Evolutionary conservation across 2,797 vertebrate genomes (phyloP), one percentile per base, ranked within the genome.

Genomic region (Pseudotriccus pelzelni): DNA sequence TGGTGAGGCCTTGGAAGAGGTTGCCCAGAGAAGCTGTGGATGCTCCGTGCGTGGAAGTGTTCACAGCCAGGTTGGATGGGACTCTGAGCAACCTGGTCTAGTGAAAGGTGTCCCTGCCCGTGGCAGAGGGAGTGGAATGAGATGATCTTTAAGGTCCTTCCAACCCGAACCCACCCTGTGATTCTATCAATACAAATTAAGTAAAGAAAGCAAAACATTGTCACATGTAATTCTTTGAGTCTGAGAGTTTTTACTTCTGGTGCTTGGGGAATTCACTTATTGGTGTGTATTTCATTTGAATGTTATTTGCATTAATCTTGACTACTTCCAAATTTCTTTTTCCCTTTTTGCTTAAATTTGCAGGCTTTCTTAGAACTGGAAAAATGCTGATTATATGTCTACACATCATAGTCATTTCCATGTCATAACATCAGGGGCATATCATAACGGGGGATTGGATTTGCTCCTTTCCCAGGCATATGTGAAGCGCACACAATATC

Each of bases 401-500:
- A 7, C 8, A 24, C 21, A 13, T n/a, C 6, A 5, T 2, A 46
- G 23, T 76, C 19, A 7, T 37, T 32, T 46, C 41, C 14, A 9
- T 53, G 28, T 46, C 27, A 27, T 27, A 52, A 41, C 0, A 2
- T 74, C 30, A 22, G 39, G 55, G 46, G 2, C 9, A 2, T 46
- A 7, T 62, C 13, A 1, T 50, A 77, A 30, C 34, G 10, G 27
- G 32, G 25, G 32, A 14, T 14, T 70, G 72, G 22, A 30, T 87
- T 92, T 86, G 14, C 43, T 81, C 9, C 7, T 2, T 87, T 72
- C 39, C 22, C n/a, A 14, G 44, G 19, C 44, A 18, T 46, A 28
- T 49, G 56, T 60, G 50, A 46, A 17, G 25, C 9, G 23, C 41
- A 27, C 23, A 9, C 0, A 0, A 20, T 37, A 5, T 0, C 3